These are phyloP conservation scores for Lepus townsendii DNA, from an alignment of 2,797 vertebrate genomes.

Conservation along the genomic window DNA sequence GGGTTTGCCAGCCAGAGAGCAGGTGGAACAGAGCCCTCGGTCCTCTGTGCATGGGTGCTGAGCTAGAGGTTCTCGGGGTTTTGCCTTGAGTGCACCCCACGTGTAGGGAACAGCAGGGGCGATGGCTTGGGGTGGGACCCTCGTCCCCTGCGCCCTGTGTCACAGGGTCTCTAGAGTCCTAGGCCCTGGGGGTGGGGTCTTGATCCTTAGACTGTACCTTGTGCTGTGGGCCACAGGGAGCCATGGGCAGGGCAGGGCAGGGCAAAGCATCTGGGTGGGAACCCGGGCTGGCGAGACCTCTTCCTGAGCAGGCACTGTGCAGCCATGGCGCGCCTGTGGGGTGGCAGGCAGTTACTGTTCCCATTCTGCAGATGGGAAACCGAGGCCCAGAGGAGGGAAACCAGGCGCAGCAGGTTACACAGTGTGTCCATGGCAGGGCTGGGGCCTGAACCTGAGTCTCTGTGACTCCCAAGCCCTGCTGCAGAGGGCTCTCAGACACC, in stretches of 20 bases:
- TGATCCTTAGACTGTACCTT: neutral
- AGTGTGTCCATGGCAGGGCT: neutral
- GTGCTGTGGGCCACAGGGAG: neutral
- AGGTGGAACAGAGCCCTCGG: neutral
- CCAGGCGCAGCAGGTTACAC: too few relatives aligned
- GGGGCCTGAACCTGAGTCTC: neutral
- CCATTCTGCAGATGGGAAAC: constrained; percentile 32
- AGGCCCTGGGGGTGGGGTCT: neutral
- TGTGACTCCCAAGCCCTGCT: neutral
- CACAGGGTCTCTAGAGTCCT: neutral
- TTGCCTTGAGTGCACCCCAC: neutral
- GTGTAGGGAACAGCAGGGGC: neutral
- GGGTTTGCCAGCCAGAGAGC: neutral
- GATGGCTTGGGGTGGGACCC: neutral
- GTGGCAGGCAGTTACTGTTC: neutral
- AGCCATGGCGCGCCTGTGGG: neutral
- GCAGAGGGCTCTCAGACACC: neutral
- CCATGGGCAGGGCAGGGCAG: neutral
- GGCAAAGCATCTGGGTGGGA: neutral
- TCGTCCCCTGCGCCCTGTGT: neutral
- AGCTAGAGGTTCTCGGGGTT: neutral
- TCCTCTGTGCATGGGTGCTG: neutral
- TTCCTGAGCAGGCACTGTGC: neutral
- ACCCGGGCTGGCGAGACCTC: neutral
- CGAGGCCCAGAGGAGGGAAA: neutral